phyloP scores from a whole-genome alignment of 2,888 invertebrate genomes.

The Hedychridium roseum region DNA sequence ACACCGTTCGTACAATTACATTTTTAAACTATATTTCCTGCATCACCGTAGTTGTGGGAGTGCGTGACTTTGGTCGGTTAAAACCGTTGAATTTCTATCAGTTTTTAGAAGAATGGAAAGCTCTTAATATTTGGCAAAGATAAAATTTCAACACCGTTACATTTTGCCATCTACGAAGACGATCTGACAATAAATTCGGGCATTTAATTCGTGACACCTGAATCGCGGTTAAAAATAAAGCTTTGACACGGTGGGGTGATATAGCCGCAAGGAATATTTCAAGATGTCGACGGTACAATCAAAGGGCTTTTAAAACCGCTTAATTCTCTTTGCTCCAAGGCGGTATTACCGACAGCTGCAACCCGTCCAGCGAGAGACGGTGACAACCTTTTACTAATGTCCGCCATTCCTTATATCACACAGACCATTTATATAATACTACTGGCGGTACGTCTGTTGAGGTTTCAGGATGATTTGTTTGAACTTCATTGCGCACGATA shows the following conservation, averaged over 20 bases:
- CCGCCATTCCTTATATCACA: slow-evolving; percentile 48
- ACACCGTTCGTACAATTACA: too few species aligned
- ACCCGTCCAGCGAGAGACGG: slow-evolving; percentile 37
- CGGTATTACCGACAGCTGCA: slow-evolving; percentile 26
- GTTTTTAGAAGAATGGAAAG: too few species aligned
- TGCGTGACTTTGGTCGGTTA: too few species aligned
- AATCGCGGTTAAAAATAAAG: slow-evolving; percentile 35
- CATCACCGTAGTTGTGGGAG: too few species aligned
- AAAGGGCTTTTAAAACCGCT: slow-evolving; percentile 51
- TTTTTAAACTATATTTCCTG: too few species aligned
- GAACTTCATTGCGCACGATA: slow-evolving; percentile 52
- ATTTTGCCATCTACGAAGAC: too few species aligned
- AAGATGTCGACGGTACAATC: slow-evolving; percentile 48
- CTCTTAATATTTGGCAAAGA: too few species aligned
- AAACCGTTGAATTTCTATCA: too few species aligned
- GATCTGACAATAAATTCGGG: too few species aligned
- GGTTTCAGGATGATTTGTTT: slow-evolving; percentile 49
- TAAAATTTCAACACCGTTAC: too few species aligned
- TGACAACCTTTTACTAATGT: slow-evolving; percentile 54
- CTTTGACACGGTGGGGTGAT: slow-evolving; percentile 23
- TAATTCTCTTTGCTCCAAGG: slow-evolving; percentile 38
- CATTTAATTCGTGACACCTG: slow-evolving; percentile 31
- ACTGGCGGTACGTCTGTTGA: slow-evolving; percentile 32
- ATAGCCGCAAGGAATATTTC: slow-evolving; percentile 39
- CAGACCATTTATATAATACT: slow-evolving; percentile 48